These are phyloP conservation scores for Arctia plantaginis DNA, from an alignment of 2,888 invertebrate genomes.

Conservation along the genomic window DNA sequence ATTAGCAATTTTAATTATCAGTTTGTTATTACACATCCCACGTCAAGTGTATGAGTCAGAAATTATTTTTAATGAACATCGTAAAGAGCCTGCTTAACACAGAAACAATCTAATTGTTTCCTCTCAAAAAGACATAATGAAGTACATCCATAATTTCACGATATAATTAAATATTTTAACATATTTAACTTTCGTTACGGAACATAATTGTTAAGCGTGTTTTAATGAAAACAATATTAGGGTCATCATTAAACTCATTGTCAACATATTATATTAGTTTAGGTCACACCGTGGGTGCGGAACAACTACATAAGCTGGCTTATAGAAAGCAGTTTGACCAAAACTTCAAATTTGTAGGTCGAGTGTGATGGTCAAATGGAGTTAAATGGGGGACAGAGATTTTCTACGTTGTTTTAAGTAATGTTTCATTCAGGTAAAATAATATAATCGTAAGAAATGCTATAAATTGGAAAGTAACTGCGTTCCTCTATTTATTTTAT, in stretches of 20 bases:
- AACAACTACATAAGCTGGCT: background rate
- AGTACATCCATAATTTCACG: constrained; percentile 28
- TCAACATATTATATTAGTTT: background rate
- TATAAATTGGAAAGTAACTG: too few relatives aligned
- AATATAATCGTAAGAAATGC: too few relatives aligned
- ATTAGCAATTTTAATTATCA: background rate
- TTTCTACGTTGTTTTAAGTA: background rate
- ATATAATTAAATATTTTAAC: background rate
- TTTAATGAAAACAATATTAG: background rate
- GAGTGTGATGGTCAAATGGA: background rate
- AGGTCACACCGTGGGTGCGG: background rate
- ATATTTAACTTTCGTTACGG: background rate
- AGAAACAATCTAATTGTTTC: constrained; percentile 28
- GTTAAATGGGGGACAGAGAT: background rate
- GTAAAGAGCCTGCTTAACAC: constrained; percentile 12
- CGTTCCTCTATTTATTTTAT: too few relatives aligned
- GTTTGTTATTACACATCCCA: background rate
- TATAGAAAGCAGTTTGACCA: background rate
- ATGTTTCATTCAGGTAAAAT: background rate
- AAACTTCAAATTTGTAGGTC: background rate
- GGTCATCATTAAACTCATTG: background rate
- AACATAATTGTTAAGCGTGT: background rate
- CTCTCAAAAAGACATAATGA: constrained; percentile 25
- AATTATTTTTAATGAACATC: constrained; percentile 16
- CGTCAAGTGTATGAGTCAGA: constrained; percentile 29